Percentiles rank a stretch among this genome's conserved stretches.
Conservation (phyloP, 2,888 invertebrate genomes). For the Formica aserva region DNA sequence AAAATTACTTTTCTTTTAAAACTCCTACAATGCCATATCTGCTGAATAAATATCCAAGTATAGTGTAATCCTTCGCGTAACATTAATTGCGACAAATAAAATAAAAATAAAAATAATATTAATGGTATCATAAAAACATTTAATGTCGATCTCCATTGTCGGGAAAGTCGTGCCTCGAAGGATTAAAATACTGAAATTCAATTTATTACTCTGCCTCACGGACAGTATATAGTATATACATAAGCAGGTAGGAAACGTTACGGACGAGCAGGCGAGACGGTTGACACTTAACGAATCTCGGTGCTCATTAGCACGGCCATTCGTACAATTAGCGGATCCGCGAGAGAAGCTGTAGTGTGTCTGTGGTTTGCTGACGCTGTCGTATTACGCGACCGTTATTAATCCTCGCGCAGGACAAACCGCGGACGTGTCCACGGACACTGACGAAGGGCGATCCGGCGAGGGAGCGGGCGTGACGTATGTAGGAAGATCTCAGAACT, state of each 20-base stretch:
- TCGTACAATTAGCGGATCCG: conserved; percentile 34
- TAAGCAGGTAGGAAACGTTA: neutral
- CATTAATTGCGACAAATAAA: neutral
- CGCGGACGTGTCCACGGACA: neutral
- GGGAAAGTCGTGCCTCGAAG: neutral
- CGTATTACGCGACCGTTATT: conserved; percentile 27
- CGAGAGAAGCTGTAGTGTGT: conserved; percentile 16
- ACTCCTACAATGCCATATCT: neutral
- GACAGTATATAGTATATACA: too few species aligned
- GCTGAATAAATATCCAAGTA: neutral
- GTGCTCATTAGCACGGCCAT: conserved; percentile 33
- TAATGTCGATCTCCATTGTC: neutral
- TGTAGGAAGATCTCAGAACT: neutral
- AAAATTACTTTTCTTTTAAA: neutral
- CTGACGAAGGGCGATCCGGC: neutral
- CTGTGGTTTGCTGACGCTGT: conserved; percentile 37
- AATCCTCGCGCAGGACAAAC: conserved; percentile 19
- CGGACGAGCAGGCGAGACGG: conserved; percentile 1
- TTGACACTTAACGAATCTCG: conserved; percentile 50
- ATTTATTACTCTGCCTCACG: neutral
- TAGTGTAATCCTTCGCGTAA: neutral
- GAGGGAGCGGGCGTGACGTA: neutral
- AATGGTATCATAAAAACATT: neutral
- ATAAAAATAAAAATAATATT: neutral
- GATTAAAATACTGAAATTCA: neutral